phyloP scores from a whole-genome alignment of 2,113 vertebrate genomes.

The Protobothrops mucrosquamatus region DNA sequence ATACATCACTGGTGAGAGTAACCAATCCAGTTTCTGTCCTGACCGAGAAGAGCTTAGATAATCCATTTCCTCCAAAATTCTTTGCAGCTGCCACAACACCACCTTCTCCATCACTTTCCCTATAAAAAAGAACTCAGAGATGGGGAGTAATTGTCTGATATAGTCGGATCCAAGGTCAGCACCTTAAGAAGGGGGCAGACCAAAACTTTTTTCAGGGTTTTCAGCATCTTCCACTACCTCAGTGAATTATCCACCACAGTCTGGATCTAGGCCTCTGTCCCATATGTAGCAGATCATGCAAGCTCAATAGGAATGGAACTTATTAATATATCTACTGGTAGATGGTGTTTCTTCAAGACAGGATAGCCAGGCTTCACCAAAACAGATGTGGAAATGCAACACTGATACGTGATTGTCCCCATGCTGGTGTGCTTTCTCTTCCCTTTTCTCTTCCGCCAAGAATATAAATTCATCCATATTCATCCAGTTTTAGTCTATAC shows the following conservation, averaged over 20 bases:
- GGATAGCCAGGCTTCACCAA: neutral
- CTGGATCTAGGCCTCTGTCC: neutral
- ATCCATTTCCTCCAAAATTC: neutral
- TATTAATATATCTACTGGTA: neutral
- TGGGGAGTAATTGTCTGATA: neutral
- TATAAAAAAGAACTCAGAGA: neutral
- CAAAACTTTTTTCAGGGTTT: neutral
- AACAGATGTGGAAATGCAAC: neutral
- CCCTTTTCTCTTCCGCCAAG: neutral
- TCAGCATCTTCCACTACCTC: neutral
- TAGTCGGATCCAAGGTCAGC: neutral
- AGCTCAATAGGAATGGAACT: neutral
- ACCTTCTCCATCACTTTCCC: neutral
- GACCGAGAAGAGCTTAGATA: neutral
- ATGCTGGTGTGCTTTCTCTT: neutral
- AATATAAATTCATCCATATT: neutral
- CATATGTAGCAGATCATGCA: neutral
- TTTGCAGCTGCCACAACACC: neutral
- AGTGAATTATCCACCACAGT: neutral
- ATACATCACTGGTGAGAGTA: neutral
- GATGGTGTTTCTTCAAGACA: neutral
- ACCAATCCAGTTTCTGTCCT: neutral
- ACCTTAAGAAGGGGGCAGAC: neutral
- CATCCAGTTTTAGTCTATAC: neutral
- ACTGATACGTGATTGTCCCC: neutral